Base-by-base conservation (phyloP, 2,797 vertebrate species). In the Vipera ursinii region DNA sequence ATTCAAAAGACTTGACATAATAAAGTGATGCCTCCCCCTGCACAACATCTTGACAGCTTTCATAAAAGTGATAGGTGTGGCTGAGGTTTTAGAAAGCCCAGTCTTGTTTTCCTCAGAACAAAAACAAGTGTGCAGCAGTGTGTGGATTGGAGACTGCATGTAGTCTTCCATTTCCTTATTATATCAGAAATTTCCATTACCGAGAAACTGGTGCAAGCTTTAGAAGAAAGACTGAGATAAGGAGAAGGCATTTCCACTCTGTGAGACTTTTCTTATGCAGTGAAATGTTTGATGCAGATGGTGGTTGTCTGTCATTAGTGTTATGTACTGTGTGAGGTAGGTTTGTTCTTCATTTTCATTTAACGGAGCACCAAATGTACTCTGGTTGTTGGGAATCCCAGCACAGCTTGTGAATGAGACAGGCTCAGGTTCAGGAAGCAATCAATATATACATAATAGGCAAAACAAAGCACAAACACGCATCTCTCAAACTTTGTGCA, bases 171-270 rank as follows among this genome's bases (percentile, higher is more conserved):
- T 94, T 91, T 96, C 95, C 93, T 93, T 95, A 95, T 96, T 95
- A 95, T 95, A 73, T 95, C 89, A 96, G 94, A 96, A 96, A 95
- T 92, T 94, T 92, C 94, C 96, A n/a, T 91, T 96, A 95, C 96
- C 69, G 92, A 93, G 97, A 97, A 97, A 44, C 82, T 93, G 94
- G 97, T 96, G 95, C 96, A 95, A 95, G 89, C 94, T 97, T 96
- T 95, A 92, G 92, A 95, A 95, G 17, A 91, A 91, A 57, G 60
- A 57, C 51, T 65, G 89, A 96, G 96, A 96, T 96, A 97, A 97
- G 97, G 96, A 56, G 95, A 96, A 96, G 96, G 95, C 60, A 59
- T 96, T 95, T 89, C 91, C 94, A 94, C 85, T 95, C 93, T 92
- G 90, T 53, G 78, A 92, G 92, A 56, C 90, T 69, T 94, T 92